A percentile compares a stretch with the other conserved stretches of the same genome.
Conservation (phyloP, 2,113 vertebrate species). For the Pimephales promelas region DNA sequence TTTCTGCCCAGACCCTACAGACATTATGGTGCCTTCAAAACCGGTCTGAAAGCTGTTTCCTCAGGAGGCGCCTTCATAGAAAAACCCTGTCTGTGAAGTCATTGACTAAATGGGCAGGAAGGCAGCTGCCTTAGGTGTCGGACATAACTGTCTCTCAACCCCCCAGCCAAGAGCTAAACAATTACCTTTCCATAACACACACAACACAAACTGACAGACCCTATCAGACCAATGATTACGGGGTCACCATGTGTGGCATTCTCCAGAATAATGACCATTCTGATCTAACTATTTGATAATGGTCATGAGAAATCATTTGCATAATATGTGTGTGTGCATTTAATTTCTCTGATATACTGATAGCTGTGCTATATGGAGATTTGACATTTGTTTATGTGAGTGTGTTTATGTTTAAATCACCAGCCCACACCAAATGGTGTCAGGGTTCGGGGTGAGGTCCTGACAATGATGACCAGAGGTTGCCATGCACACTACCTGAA, state of each 20-base stretch:
- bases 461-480: neutral
- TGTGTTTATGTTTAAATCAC: conserved; percentile 1
- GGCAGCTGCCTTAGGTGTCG: neutral
- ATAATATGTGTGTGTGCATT: neutral
- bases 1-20: too few relatives aligned
- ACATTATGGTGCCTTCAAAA: conserved; percentile 16
- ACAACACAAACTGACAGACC: conserved; percentile 35
- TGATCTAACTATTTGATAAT: neutral
- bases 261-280: conserved; percentile 2
- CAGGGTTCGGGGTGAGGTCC: conserved; percentile 1
- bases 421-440: conserved; percentile 7
- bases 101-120: conserved; percentile 10
- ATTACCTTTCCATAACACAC: conserved; percentile 49
- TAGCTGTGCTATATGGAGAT: neutral
- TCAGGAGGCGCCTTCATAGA: neutral
- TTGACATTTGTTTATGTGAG: neutral
- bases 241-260: conserved; percentile 20
- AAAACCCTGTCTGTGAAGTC: neutral
- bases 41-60: conserved; percentile 5
- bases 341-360: conserved; percentile 4
- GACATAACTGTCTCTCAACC: neutral
- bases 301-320: neutral
- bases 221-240: conserved; percentile 45
- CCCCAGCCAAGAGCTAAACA: conserved; percentile 37
- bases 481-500: conserved; percentile 13